A percentile compares a stretch with the other conserved stretches of the same genome.
phyloP scores from a whole-genome alignment of 2,113 vertebrate species.

The Nibea albiflora region DNA sequence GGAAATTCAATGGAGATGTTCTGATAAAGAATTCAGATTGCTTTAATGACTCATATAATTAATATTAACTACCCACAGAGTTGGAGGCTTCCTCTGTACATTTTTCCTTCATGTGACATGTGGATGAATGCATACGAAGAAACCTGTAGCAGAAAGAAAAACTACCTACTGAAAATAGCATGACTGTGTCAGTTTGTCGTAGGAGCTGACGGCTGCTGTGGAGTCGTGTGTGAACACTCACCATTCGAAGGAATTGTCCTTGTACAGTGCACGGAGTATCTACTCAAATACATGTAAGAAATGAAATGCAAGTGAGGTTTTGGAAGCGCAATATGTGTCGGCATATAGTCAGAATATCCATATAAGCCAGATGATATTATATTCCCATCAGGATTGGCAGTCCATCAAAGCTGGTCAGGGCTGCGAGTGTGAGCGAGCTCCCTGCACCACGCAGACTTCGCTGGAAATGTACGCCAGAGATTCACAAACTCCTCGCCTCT shows the following conservation, averaged over 20 bases:
- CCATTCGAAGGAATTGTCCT: conserved; percentile 96
- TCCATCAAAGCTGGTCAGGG: conserved; percentile 90
- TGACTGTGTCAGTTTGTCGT: conserved; percentile 89
- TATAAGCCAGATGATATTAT: background rate
- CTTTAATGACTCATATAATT: conserved; percentile 7
- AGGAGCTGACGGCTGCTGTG: conserved; percentile 92
- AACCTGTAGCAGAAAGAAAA: background rate
- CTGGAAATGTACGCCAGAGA: conserved; percentile 95
- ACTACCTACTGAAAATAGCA: conserved; percentile 26
- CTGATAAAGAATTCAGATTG: conserved; percentile 36
- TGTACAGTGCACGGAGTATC: conserved; percentile 94
- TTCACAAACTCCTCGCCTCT: conserved; percentile 87
- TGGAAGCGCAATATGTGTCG: background rate
- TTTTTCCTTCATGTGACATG: background rate
- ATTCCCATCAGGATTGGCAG: conserved; percentile 84
- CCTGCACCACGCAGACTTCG: conserved; percentile 91
- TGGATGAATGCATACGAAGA: conserved; percentile 2
- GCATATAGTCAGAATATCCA: background rate
- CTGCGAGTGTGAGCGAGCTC: conserved; percentile 93
- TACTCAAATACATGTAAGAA: conserved; percentile 95
- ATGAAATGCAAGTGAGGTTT: background rate
- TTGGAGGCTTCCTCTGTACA: background rate
- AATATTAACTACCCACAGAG: background rate
- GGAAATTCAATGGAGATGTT: conserved; percentile 31
- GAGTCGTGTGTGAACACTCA: conserved; percentile 95